Evolutionary conservation across 2,113 vertebrate species (phyloP).

Genomic region (Muscicapa adusta): DNA sequence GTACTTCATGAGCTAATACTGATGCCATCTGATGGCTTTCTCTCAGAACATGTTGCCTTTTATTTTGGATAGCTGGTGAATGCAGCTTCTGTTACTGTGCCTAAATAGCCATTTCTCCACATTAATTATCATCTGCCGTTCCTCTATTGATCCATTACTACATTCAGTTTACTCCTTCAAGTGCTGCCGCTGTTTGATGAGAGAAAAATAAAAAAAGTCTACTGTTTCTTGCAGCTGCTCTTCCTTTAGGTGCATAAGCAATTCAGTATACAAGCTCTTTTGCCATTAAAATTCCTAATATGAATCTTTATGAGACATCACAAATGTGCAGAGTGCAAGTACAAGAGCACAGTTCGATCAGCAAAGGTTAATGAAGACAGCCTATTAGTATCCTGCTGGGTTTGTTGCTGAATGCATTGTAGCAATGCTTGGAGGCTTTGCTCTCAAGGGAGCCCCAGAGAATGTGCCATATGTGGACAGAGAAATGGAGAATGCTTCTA

Average conservation of each 20-base stretch:
- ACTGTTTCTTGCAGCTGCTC: background rate
- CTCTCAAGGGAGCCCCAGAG: background rate
- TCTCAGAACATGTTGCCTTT: background rate
- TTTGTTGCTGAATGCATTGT: background rate
- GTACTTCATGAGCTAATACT: background rate
- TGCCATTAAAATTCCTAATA: background rate
- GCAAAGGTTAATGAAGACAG: constrained; percentile 28
- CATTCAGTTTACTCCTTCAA: background rate
- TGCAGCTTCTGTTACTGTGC: background rate
- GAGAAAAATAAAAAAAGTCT: background rate
- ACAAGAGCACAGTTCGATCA: background rate
- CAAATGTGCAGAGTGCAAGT: background rate
- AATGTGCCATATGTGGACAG: background rate
- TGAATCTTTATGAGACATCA: constrained; percentile 11
- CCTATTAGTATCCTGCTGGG: background rate
- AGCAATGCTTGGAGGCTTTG: background rate
- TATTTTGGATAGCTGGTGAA: background rate
- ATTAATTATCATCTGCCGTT: background rate
- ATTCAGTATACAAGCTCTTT: background rate
- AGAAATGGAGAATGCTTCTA: background rate
- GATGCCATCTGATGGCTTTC: background rate
- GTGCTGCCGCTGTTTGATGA: background rate
- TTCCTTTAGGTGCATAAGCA: background rate
- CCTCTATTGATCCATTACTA: background rate
- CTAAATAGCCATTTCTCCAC: background rate